Conservation (phyloP, 1,140 invertebrate genomes). For the Leptinotarsa undecemlineata region DNA sequence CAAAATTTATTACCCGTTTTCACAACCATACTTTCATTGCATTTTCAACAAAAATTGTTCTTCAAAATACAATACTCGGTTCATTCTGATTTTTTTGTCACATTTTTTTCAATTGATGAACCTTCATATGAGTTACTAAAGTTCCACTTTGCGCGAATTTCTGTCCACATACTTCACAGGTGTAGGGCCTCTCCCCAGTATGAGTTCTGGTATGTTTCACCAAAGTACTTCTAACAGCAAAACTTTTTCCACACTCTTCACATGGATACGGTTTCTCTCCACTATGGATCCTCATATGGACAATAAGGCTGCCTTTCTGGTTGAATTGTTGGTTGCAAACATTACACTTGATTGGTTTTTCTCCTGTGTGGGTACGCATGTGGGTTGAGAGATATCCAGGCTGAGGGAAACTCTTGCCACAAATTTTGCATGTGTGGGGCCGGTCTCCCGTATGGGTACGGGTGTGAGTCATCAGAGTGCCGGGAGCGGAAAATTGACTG, state of each 20-base stretch:
- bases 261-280: slow-evolving; percentile 71
- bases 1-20: no score
- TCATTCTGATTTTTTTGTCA: no score
- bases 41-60: no score
- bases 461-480: not conserved
- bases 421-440: slow-evolving; percentile 53
- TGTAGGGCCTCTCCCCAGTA: no score
- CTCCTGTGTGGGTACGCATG: slow-evolving; percentile 49
- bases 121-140: no score
- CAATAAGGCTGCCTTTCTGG: slow-evolving; percentile 53
- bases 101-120: no score
- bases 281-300: slow-evolving; percentile 57
- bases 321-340: slow-evolving; percentile 45
- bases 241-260: slow-evolving; percentile 54
- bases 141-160: no score
- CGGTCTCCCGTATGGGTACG: slow-evolving; percentile 39
- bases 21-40: no score
- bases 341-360: slow-evolving; percentile 59
- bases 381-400: slow-evolving; percentile 44
- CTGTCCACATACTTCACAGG: no score
- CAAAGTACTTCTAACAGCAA: not conserved
- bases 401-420: slow-evolving; percentile 48
- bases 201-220: no score
- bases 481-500: not conserved
- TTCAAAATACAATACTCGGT: no score